These are phyloP conservation scores for Acrobasis consociella DNA, from an alignment of 2,888 invertebrate species.

Conservation along the genomic window DNA sequence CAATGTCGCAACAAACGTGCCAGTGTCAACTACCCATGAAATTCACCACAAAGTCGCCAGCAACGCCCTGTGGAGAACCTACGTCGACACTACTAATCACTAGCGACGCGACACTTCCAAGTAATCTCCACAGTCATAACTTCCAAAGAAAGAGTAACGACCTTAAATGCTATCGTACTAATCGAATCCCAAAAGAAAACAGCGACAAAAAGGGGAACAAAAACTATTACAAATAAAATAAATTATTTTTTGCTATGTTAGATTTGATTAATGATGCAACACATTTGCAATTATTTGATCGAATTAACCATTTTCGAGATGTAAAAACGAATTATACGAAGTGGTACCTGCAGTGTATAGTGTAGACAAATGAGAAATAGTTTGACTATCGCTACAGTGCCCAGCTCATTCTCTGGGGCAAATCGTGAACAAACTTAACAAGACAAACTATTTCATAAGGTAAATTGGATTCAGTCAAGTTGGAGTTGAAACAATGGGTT, in stretches of 20 bases:
- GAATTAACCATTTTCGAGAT: conserved; percentile 5
- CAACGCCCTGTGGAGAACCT: conserved; percentile 1
- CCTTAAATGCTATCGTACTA: background rate
- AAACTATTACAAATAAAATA: conserved; percentile 9
- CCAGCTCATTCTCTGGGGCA: conserved; percentile 17
- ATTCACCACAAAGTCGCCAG: conserved; percentile 34
- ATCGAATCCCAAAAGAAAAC: conserved; percentile 5
- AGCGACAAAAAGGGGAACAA: background rate
- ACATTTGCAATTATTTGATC: conserved; percentile 15
- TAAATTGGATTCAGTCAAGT: conserved; percentile 12
- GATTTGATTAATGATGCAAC: conserved; percentile 14
- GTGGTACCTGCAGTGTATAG: background rate
- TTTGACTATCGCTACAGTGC: conserved; percentile 12
- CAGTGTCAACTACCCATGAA: conserved; percentile 45
- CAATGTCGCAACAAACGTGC: conserved; percentile 11
- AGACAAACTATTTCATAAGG: conserved; percentile 20
- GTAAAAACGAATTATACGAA: background rate
- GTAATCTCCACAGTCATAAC: background rate
- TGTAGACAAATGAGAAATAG: conserved; percentile 20
- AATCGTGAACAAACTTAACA: conserved; percentile 19
- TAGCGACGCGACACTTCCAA: background rate
- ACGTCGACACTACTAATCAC: background rate
- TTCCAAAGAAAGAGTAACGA: conserved; percentile 3
- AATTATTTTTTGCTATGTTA: conserved; percentile 11
- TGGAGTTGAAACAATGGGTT: conserved; percentile 8